phyloP scores from a whole-genome alignment of 2,113 vertebrate species.

The Sinocyclocheilus rhinocerous region DNA sequence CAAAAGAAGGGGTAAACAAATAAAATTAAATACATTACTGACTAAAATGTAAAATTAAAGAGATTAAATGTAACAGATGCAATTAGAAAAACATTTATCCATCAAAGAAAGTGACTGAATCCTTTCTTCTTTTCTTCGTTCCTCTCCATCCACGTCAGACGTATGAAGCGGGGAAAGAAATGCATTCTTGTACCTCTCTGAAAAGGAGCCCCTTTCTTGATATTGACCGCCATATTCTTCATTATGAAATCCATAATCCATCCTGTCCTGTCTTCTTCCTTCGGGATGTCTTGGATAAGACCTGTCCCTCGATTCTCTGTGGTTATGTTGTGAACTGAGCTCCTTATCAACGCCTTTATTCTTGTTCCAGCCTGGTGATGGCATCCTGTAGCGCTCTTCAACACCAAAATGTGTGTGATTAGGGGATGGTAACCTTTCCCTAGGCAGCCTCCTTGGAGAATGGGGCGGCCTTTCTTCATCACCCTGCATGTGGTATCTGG shows the following conservation, averaged over 20 bases:
- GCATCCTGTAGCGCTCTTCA: slow-evolving; percentile 51
- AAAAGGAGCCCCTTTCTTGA: slow-evolving; percentile 78
- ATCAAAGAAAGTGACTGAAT: background rate
- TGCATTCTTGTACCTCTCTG: slow-evolving; percentile 83
- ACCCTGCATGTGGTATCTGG: slow-evolving; percentile 46
- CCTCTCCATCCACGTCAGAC: slow-evolving; percentile 68
- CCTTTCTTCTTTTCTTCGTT: slow-evolving; percentile 72
- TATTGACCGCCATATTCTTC: slow-evolving; percentile 69
- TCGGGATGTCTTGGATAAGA: slow-evolving; percentile 50
- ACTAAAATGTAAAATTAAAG: background rate
- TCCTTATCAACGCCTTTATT: slow-evolving; percentile 47
- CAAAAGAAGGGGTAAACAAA: background rate
- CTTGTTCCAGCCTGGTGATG: slow-evolving; percentile 57
- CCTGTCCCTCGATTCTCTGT: slow-evolving; percentile 68
- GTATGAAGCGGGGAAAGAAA: slow-evolving; percentile 73
- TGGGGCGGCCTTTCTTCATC: slow-evolving; percentile 40
- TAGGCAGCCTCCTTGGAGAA: slow-evolving; percentile 51
- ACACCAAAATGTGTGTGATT: slow-evolving; percentile 24
- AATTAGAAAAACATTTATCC: slow-evolving; percentile 15
- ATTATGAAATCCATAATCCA: slow-evolving; percentile 39
- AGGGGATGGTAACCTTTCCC: slow-evolving; percentile 52
- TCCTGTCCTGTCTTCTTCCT: slow-evolving; percentile 43
- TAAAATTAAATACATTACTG: background rate
- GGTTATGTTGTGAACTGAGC: slow-evolving; percentile 44
- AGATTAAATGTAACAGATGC: background rate